A percentile compares a stretch with the other conserved stretches of the same genome.
Conservation (phyloP, 1,140 invertebrate species). For the Whitmania pigra region DNA sequence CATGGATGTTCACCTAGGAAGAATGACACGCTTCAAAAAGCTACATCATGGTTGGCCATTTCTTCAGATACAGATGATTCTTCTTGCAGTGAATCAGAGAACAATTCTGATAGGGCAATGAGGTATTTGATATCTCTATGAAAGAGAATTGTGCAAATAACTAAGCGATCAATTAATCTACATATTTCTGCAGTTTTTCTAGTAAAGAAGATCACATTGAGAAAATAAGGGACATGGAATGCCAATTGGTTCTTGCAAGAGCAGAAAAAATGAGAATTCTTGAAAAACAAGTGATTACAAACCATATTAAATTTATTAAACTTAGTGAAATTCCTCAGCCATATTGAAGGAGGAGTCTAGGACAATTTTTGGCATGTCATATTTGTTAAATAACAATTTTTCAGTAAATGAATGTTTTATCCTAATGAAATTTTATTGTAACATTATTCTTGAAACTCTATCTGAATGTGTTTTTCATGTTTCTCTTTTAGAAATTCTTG, state of each 20-base stretch:
- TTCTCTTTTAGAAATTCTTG: neutral
- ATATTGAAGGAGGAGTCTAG: too few species aligned
- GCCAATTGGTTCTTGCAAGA: constrained; percentile 36
- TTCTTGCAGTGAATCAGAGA: constrained; percentile 2
- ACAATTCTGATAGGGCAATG: neutral
- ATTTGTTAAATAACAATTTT: too few species aligned
- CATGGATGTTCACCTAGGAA: neutral
- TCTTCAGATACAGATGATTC: constrained; percentile 1
- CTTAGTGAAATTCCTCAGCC: too few species aligned
- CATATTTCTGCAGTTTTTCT: constrained; percentile 34
- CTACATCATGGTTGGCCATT: neutral
- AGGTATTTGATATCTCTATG: neutral
- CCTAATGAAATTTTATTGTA: too few species aligned
- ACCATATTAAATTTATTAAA: too few species aligned
- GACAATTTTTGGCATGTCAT: too few species aligned
- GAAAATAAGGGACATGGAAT: constrained; percentile 36
- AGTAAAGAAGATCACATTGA: constrained; percentile 39
- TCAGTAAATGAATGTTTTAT: too few species aligned
- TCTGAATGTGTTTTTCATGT: too few species aligned
- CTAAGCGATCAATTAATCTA: constrained; percentile 1
- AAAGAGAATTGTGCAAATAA: too few species aligned
- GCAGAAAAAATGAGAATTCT: constrained; percentile 35
- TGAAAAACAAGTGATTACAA: constrained; percentile 33
- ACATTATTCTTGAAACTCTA: too few species aligned
- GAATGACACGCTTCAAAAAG: neutral